Conservation (phyloP, 2,797 vertebrate genomes). For the Microhierax caerulescens region DNA sequence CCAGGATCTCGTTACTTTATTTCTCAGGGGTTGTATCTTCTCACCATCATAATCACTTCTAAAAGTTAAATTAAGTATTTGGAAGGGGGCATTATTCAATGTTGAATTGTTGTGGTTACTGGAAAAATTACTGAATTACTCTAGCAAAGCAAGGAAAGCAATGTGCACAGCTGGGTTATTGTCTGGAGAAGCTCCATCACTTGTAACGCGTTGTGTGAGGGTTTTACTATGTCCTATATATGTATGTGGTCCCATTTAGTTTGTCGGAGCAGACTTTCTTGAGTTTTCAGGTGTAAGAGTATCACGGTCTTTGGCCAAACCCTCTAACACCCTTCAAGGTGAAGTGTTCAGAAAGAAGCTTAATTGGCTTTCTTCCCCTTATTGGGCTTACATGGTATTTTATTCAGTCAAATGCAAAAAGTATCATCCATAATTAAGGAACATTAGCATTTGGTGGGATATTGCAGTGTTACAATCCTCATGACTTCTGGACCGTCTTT, state of each 20-base stretch:
- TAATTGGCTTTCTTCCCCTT: background rate
- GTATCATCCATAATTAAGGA: background rate
- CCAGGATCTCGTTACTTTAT: background rate
- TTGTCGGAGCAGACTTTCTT: background rate
- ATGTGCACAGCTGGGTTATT: rapidly evolving
- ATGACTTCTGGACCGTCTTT: background rate
- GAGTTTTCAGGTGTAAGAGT: background rate
- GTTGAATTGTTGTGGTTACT: background rate
- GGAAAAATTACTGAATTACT: background rate
- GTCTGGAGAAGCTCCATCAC: background rate
- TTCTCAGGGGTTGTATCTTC: background rate
- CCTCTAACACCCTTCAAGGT: background rate
- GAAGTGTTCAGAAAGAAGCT: background rate
- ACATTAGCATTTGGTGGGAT: background rate
- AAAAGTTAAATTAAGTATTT: background rate
- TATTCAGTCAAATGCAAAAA: background rate
- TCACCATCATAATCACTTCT: background rate
- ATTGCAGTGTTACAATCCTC: background rate
- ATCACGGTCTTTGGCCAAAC: background rate
- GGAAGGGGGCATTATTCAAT: background rate
- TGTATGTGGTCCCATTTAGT: background rate
- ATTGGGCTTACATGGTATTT: background rate
- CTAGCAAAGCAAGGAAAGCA: background rate
- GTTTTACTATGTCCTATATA: background rate
- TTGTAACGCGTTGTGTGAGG: background rate